Evolutionary conservation across 2,888 invertebrate species (phyloP).

Genomic region (Diplolepis rosae): DNA sequence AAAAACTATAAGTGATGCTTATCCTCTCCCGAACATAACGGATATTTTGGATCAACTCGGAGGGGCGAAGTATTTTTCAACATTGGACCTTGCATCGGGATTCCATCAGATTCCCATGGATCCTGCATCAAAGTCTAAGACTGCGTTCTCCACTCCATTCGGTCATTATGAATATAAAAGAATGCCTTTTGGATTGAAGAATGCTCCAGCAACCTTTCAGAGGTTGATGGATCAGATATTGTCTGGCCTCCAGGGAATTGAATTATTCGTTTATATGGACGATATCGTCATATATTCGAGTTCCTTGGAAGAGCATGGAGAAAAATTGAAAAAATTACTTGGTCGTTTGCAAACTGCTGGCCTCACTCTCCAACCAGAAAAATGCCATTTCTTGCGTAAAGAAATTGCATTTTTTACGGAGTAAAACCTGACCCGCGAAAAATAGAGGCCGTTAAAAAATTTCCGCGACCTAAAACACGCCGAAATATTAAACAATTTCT

Average conservation of each 20-base stretch:
- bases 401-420: slow-evolving; percentile 17
- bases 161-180: slow-evolving; percentile 50
- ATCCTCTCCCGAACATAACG: no score
- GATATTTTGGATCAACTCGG: background rate
- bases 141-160: slow-evolving; percentile 48
- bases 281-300: slow-evolving; percentile 55
- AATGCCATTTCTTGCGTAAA: slow-evolving; percentile 44
- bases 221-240: slow-evolving; percentile 37
- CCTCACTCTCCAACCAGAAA: slow-evolving; percentile 55
- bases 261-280: slow-evolving; percentile 37
- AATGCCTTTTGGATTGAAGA: slow-evolving; percentile 53
- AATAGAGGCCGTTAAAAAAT: background rate
- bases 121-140: slow-evolving; percentile 44
- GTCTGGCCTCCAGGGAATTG: background rate
- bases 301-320: slow-evolving; percentile 30
- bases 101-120: slow-evolving; percentile 53
- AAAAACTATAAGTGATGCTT: no score
- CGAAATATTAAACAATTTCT: background rate
- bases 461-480: background rate
- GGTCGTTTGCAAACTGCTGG: slow-evolving; percentile 31
- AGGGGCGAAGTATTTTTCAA: slow-evolving; percentile 40
- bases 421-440: background rate
- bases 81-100: slow-evolving; percentile 34
- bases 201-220: slow-evolving; percentile 13
- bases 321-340: background rate